Conservation (phyloP, 2,888 invertebrate genomes). For the Cryptocheilus praepositus region DNA sequence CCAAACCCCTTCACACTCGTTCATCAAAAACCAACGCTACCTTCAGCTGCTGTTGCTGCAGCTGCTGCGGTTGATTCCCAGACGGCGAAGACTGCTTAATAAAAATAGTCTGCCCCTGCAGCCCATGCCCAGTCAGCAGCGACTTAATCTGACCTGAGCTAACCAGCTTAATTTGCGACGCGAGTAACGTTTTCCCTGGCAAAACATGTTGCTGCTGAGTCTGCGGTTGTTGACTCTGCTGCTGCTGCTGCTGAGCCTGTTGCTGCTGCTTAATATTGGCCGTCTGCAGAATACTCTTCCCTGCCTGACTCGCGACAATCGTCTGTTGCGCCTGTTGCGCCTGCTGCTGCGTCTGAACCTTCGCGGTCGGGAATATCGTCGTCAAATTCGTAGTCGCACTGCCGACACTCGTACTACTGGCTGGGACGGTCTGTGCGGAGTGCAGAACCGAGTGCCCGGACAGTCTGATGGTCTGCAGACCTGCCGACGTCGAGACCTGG, state of each 20-base stretch:
- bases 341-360: conserved; percentile 61
- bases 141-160: conserved; percentile 72
- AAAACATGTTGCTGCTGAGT: conserved; percentile 64
- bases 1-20: too few relatives aligned
- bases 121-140: conserved; percentile 70
- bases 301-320: conserved; percentile 42
- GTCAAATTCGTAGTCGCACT: conserved; percentile 68
- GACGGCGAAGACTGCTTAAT: conserved; percentile 70
- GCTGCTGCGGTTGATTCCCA: conserved; percentile 62
- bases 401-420: conserved; percentile 62
- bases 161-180: conserved; percentile 72
- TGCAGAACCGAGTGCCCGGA: conserved; percentile 75
- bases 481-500: conserved; percentile 73
- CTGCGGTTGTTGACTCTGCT: conserved; percentile 61
- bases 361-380: conserved; percentile 75
- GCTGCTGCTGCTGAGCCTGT: conserved; percentile 57
- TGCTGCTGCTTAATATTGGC: conserved; percentile 63
- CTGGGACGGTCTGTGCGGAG: conserved; percentile 72
- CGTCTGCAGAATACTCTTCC: conserved; percentile 64
- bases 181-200: conserved; percentile 70
- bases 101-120: conserved; percentile 73
- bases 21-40: too few relatives aligned
- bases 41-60: conserved; percentile 75
- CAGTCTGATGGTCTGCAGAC: conserved; percentile 77
- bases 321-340: conserved; percentile 30